phyloP scores from a whole-genome alignment of 2,797 vertebrate species.

The Adelosebastes latens region DNA sequence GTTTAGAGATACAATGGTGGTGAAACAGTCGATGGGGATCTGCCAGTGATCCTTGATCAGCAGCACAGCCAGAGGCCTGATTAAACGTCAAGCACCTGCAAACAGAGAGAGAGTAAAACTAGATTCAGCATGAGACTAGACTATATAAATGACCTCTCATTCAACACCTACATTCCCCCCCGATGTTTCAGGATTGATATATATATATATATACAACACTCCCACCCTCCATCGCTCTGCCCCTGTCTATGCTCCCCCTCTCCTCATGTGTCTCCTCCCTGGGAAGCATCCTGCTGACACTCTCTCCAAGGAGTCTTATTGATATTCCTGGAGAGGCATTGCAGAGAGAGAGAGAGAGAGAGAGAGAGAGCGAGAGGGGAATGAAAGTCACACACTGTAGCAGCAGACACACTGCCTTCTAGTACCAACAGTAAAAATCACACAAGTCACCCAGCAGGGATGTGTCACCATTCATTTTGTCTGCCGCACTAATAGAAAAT shows the following conservation, averaged over 20 bases:
- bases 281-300: slow-evolving; percentile 77
- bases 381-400: slow-evolving; percentile 70
- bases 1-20: slow-evolving; percentile 44
- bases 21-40: slow-evolving; percentile 49
- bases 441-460: slow-evolving; percentile 68
- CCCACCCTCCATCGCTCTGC: slow-evolving; percentile 18
- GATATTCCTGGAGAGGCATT: slow-evolving; percentile 77
- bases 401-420: slow-evolving; percentile 52
- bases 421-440: slow-evolving; percentile 64
- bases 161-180: slow-evolving; percentile 39
- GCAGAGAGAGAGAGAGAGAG: slow-evolving; percentile 58
- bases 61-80: slow-evolving; percentile 25
- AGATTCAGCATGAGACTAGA: neutral
- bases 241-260: slow-evolving; percentile 28
- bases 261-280: slow-evolving; percentile 58
- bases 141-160: slow-evolving; percentile 54
- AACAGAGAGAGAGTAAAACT: slow-evolving; percentile 1
- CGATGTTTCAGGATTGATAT: slow-evolving; percentile 34
- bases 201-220: slow-evolving; percentile 9
- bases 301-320: slow-evolving; percentile 79
- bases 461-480: slow-evolving; percentile 50
- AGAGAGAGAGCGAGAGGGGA: slow-evolving; percentile 38
- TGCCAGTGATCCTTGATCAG: slow-evolving; percentile 45
- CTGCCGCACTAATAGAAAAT: slow-evolving; percentile 41
- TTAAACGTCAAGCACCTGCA: slow-evolving; percentile 42